Evolutionary conservation across 2,113 vertebrate species (phyloP), one percentile per base, ranked within the genome.

Genomic region (Laticauda laticaudata): DNA sequence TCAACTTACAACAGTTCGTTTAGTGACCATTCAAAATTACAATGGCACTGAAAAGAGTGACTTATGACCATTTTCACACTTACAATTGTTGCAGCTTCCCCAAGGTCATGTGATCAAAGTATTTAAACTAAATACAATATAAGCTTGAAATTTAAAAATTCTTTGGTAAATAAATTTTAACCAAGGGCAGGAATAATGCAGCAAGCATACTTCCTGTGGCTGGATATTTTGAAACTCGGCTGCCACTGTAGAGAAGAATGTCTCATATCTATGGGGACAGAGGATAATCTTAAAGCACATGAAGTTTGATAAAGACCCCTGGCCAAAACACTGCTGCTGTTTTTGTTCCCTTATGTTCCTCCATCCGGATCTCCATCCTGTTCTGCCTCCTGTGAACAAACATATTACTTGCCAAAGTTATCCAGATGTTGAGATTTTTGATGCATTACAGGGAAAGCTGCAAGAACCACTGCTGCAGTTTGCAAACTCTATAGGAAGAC

Each of bases 301-400:
- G 86, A 51, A 87, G 14, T 5, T 87, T 87, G 86, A 87, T 88
- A 20, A 39, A 18, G 34, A 81, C 75, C 20, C 75, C 18, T 43
- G 34, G 34, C 75, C 75, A 81, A 39, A 81, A 43, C 34, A n/a
- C 26, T 69, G 45, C 20, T 69, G 18, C n/a, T 69, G 26, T 34
- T 3, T 20, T 90, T 64, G 45, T 90, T 48, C n/a, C 4, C 51
- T 53, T 48, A 53, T 26, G 23, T 20, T 2, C 20, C 51, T 81
- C n/a, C n/a, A 51, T 94, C 55, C 21, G 88, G 91, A 56, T 59
- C 34, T n/a, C 92, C 87, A 89, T 64, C 56, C 51, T 51, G 64
- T 91, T 34, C 4, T 81, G 20, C 85, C 64, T 23, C 23, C 21
- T 21, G 20, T 69, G 23, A 75, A 81, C 23, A 54, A 12, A 55